These are phyloP conservation scores for Melanogrammus aeglefinus DNA, from an alignment of 2,797 vertebrate species.

Conservation along the genomic window DNA sequence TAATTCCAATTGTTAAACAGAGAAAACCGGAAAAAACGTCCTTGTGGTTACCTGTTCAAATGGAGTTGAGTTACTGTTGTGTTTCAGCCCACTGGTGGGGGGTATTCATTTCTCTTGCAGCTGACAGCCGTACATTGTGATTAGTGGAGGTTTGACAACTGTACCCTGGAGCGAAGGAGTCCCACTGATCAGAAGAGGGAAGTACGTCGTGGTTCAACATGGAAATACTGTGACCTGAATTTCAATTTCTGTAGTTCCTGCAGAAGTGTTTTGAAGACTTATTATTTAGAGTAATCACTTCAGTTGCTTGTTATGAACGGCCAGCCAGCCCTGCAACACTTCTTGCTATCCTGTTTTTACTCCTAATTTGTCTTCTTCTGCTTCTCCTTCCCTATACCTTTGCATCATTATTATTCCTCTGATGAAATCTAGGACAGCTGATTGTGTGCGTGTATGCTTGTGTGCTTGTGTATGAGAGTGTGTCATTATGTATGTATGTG, in stretches of 20 bases:
- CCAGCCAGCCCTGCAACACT: slow-evolving; percentile 1
- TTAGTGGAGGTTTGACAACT: not conserved
- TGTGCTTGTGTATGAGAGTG: slow-evolving; percentile 7
- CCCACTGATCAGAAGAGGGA: not conserved
- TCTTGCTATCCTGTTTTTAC: not conserved
- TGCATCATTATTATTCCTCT: not conserved
- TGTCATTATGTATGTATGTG: not conserved
- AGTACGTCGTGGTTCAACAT: not conserved
- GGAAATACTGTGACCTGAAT: not conserved
- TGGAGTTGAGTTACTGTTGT: not conserved
- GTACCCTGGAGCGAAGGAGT: not conserved
- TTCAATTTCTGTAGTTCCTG: not conserved
- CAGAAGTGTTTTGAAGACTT: not conserved
- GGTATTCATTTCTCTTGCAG: not conserved
- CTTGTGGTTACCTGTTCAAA: not conserved
- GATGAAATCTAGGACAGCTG: slow-evolving; percentile 7
- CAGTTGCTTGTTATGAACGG: not conserved
- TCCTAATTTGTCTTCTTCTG: not conserved
- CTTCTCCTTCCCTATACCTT: not conserved
- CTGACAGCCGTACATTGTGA: not conserved
- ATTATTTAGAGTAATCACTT: not conserved
- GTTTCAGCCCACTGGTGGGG: not conserved
- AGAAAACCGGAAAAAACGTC: not conserved
- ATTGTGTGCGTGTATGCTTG: not conserved
- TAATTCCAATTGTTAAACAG: not conserved